Evolutionary conservation across 2,113 vertebrate genomes (phyloP).

Genomic region (Microcebus jonahi): DNA sequence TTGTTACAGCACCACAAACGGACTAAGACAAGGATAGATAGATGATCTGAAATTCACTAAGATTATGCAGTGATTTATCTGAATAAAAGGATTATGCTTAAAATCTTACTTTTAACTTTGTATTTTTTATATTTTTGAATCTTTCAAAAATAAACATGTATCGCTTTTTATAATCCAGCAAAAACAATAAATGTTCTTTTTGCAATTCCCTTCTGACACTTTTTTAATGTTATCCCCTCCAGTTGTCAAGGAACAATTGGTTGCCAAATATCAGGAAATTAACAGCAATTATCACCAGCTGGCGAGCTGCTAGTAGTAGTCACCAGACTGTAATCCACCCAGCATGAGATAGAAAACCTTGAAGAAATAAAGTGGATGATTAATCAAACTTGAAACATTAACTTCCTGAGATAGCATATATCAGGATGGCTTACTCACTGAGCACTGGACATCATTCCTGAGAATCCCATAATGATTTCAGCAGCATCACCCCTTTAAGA

Average conservation of each 20-base stretch:
- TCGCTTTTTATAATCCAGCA: constrained; percentile 30
- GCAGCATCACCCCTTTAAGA: neutral
- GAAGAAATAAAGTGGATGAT: constrained; percentile 60
- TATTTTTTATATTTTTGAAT: neutral
- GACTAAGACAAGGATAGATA: neutral
- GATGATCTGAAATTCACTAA: neutral
- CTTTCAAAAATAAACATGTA: neutral
- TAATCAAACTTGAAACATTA: constrained; percentile 72
- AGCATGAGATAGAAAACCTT: constrained; percentile 58
- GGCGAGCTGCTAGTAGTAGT: constrained; percentile 27
- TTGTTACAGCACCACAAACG: neutral
- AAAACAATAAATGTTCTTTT: constrained; percentile 27
- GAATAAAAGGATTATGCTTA: neutral
- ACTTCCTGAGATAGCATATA: neutral
- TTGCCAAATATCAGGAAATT: constrained; percentile 69
- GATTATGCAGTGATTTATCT: constrained; percentile 1
- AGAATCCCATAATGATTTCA: constrained; percentile 10
- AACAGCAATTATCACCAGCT: constrained; percentile 71
- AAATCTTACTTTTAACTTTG: constrained; percentile 4
- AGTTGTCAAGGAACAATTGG: constrained; percentile 37
- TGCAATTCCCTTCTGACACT: constrained; percentile 8
- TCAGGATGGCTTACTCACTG: neutral
- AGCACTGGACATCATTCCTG: neutral
- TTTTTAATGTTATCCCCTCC: constrained; percentile 18
- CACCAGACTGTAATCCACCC: constrained; percentile 50